Evolutionary conservation across 2,113 vertebrate species (phyloP).

Genomic region (Triplophysa tibetana): DNA sequence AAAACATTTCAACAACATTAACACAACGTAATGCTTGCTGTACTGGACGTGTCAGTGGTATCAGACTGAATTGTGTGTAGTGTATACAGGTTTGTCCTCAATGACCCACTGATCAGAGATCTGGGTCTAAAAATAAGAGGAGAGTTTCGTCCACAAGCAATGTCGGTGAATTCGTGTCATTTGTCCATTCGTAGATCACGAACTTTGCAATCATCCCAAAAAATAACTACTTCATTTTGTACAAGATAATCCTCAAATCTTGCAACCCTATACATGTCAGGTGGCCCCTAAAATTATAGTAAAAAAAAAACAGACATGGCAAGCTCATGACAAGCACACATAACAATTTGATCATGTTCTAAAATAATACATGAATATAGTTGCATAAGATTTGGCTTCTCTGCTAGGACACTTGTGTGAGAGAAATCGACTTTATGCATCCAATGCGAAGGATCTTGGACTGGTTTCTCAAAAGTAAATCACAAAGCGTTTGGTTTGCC

Average conservation of each 20-base stretch:
- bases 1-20: background rate
- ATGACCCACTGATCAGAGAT: background rate
- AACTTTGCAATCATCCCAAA: background rate
- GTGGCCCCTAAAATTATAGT: too few relatives aligned
- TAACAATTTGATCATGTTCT: too few relatives aligned
- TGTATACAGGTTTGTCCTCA: conserved; percentile 32
- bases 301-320: too few relatives aligned
- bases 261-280: too few relatives aligned
- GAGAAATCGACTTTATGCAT: background rate
- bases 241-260: too few relatives aligned
- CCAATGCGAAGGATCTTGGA: background rate
- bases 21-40: background rate
- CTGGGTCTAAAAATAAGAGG: conserved; percentile 4
- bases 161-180: background rate
- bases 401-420: background rate
- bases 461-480: background rate
- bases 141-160: background rate
- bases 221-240: background rate
- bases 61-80: background rate
- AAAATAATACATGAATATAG: background rate
- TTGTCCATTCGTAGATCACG: too few relatives aligned
- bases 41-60: background rate
- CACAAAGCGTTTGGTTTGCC: background rate
- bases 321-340: too few relatives aligned
- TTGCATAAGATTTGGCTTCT: background rate